phyloP scores from a whole-genome alignment of 2,113 vertebrate genomes.

The Rallus limicola region DNA sequence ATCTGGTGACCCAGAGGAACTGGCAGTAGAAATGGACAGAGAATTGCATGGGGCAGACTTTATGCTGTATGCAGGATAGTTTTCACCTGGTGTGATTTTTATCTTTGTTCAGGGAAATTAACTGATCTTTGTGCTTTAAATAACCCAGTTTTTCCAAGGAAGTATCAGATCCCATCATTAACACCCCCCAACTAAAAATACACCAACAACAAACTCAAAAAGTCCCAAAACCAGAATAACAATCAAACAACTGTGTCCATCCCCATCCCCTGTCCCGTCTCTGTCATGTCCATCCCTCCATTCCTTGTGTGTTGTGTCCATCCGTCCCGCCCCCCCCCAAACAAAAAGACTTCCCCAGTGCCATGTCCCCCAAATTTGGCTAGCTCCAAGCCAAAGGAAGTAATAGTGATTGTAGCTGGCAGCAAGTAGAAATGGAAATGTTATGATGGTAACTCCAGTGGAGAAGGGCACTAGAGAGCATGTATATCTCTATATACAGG shows the following conservation, averaged over 20 bases:
- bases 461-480: not conserved
- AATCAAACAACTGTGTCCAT: not conserved
- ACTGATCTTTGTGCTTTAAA: not conserved
- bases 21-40: not conserved
- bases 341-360: not conserved
- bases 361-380: accelerated
- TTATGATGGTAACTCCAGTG: not conserved
- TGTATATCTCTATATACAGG: not conserved
- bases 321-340: not conserved
- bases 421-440: not conserved
- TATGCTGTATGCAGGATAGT: not conserved
- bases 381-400: not conserved
- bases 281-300: no score
- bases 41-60: not conserved
- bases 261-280: no score
- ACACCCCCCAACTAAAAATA: not conserved
- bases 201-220: not conserved
- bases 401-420: not conserved
- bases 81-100: not conserved
- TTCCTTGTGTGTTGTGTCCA: no score
- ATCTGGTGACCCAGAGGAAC: not conserved
- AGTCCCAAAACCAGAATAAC: not conserved
- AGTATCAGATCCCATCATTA: not conserved
- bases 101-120: not conserved
- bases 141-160: not conserved